Conservation (phyloP, 23 tunicate genomes). For the Styela plicata region DNA sequence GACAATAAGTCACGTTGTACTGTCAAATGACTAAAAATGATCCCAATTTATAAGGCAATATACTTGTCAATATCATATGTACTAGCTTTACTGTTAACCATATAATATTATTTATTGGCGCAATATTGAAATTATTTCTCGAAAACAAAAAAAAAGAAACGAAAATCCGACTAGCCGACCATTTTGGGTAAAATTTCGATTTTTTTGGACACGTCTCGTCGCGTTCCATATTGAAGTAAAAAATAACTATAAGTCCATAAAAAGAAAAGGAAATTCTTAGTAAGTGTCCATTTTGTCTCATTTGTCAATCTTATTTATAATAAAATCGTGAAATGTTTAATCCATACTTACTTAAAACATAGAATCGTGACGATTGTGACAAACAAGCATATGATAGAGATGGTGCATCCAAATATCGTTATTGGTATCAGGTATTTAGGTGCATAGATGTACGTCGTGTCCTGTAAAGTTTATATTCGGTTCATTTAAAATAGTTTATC, state of each 20-base stretch:
- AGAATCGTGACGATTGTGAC: constrained; percentile 57
- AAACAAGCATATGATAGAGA: constrained; percentile 55
- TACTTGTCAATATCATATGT: background rate
- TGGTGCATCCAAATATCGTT: constrained; percentile 59
- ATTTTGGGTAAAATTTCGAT: background rate
- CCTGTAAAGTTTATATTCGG: constrained; percentile 38
- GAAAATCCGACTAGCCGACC: background rate
- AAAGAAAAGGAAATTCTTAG: background rate
- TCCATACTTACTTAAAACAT: constrained; percentile 53
- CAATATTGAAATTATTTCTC: background rate
- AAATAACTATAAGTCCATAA: too few relatives aligned
- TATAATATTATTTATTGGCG: too few relatives aligned
- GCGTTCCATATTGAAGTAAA: too few relatives aligned
- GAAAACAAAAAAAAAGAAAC: background rate
- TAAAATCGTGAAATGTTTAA: background rate
- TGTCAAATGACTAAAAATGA: background rate
- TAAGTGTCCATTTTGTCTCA: background rate
- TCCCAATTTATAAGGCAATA: too few relatives aligned
- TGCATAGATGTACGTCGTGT: constrained; percentile 41
- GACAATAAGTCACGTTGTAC: background rate
- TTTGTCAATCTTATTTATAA: background rate
- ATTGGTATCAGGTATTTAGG: constrained; percentile 53
- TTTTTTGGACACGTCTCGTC: background rate
- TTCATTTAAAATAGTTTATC: too few relatives aligned
- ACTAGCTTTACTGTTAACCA: background rate